Evolutionary conservation across 2,888 invertebrate species (phyloP).

Genomic region (Lagria hirta): DNA sequence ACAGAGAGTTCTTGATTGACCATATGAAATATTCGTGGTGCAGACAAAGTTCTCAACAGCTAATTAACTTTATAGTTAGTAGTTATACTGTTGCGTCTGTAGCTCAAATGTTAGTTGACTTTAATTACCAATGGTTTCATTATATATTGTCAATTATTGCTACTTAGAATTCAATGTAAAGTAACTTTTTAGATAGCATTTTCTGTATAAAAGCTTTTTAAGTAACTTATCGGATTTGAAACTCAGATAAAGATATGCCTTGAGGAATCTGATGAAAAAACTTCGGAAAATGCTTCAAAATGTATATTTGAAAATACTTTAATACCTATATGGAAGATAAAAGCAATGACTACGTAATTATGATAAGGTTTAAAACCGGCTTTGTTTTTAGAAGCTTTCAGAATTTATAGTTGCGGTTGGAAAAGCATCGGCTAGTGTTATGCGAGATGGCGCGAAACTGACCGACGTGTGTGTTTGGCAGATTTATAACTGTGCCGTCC

Average conservation of each 20-base stretch:
- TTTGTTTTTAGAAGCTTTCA: constrained; percentile 25
- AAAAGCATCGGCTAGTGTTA: constrained; percentile 35
- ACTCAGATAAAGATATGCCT: constrained; percentile 12
- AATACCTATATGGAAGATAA: constrained; percentile 11
- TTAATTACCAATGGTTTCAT: constrained; percentile 43
- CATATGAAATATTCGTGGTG: constrained; percentile 32
- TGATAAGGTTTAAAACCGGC: constrained; percentile 31
- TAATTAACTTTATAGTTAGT: constrained; percentile 36
- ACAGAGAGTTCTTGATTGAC: constrained; percentile 24
- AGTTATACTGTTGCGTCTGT: constrained; percentile 26
- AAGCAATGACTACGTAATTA: constrained; percentile 28
- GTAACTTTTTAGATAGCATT: constrained; percentile 30
- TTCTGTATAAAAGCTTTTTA: constrained; percentile 14
- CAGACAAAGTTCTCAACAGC: constrained; percentile 35
- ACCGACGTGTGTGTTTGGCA: constrained; percentile 50
- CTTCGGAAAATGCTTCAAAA: constrained; percentile 13
- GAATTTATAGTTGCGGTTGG: constrained; percentile 40
- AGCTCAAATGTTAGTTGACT: constrained; percentile 36
- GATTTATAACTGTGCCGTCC: constrained; percentile 48
- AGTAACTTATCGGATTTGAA: constrained; percentile 16
- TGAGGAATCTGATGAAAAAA: constrained; percentile 21
- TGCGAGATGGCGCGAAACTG: constrained; percentile 41
- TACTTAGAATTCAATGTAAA: too few relatives aligned
- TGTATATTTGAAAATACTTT: constrained; percentile 16
- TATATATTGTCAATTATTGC: too few relatives aligned